Percentiles rank a stretch among this genome's conserved stretches.
phyloP scores from a whole-genome alignment of 2,113 vertebrate species.

The Phyllostomus hastatus region DNA sequence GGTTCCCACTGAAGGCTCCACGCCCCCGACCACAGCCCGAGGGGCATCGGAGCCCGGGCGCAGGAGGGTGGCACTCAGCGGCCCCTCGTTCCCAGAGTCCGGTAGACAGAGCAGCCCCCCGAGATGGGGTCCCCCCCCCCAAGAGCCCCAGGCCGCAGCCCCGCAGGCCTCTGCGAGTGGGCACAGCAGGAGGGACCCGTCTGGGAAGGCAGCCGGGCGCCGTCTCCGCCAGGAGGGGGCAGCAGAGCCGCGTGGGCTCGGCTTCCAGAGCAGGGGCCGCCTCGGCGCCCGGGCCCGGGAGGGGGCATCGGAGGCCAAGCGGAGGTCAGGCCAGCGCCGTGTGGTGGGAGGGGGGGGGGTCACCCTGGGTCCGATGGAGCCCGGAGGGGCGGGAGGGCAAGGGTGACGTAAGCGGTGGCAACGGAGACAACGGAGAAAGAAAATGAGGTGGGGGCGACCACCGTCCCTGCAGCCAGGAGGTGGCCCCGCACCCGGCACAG shows the following conservation, averaged over 20 bases:
- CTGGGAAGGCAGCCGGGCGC: not conserved
- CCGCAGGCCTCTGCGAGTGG: accelerated
- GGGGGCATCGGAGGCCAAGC: too few species aligned
- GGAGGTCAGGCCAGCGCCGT: accelerated
- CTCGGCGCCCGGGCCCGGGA: not conserved
- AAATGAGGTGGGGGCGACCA: accelerated
- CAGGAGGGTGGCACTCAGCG: accelerated
- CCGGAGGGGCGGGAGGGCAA: accelerated
- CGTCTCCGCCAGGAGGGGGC: not conserved
- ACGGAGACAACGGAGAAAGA: not conserved
- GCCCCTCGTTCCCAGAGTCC: not conserved
- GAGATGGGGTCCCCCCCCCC: not conserved
- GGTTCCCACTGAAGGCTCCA: not conserved
- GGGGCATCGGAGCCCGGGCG: accelerated
- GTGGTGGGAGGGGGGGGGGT: not conserved
- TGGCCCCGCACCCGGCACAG: not conserved
- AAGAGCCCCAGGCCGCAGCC: not conserved
- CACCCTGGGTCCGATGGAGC: not conserved
- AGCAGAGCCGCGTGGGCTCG: accelerated
- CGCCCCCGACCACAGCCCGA: too few species aligned
- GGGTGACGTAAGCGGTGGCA: not conserved
- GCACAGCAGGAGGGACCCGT: not conserved
- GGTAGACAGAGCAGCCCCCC: not conserved
- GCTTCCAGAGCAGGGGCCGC: not conserved
- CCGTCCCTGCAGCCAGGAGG: slow-evolving; percentile 40